A percentile compares a stretch with the other conserved stretches of the same genome.
These are phyloP conservation scores for Nymphalis polychloros DNA, from an alignment of 2,888 invertebrate species.

Conservation along the genomic window DNA sequence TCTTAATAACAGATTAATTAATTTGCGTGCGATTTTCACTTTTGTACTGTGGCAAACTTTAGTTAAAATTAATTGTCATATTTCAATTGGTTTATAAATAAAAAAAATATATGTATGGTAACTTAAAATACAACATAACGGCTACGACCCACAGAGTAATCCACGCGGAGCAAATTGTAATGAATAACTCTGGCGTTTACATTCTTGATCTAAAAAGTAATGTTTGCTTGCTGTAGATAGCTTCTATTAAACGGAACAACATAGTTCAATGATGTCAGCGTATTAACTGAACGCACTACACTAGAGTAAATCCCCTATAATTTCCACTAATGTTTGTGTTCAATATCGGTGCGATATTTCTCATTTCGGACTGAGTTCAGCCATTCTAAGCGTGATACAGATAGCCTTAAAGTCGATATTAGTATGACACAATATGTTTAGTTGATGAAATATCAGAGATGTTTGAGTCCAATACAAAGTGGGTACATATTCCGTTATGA, in stretches of 20 bases:
- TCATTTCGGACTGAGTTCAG: not conserved
- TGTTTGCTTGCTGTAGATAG: not conserved
- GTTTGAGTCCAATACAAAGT: conserved; percentile 7
- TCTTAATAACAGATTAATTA: no score
- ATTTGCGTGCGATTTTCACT: no score
- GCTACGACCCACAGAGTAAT: no score
- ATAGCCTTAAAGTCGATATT: not conserved
- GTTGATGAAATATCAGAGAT: conserved; percentile 9
- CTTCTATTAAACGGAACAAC: not conserved
- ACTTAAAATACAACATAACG: no score
- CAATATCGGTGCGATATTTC: conserved; percentile 14
- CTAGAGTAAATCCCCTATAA: conserved; percentile 17
- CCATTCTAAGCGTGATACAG: not conserved
- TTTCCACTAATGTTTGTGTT: conserved; percentile 27
- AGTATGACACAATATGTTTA: not conserved
- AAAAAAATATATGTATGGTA: no score
- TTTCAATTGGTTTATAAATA: no score
- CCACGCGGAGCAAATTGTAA: no score
- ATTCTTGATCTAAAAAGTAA: not conserved
- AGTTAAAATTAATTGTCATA: no score
- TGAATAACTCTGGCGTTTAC: no score
- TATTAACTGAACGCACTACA: conserved; percentile 6
- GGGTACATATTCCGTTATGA: not conserved
- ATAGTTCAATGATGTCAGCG: conserved; percentile 3
- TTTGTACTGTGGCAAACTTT: no score